Evolutionary conservation across 2,888 invertebrate species (phyloP), one percentile per base, ranked within the genome.

Genomic region (Drosophila meridiana): DNA sequence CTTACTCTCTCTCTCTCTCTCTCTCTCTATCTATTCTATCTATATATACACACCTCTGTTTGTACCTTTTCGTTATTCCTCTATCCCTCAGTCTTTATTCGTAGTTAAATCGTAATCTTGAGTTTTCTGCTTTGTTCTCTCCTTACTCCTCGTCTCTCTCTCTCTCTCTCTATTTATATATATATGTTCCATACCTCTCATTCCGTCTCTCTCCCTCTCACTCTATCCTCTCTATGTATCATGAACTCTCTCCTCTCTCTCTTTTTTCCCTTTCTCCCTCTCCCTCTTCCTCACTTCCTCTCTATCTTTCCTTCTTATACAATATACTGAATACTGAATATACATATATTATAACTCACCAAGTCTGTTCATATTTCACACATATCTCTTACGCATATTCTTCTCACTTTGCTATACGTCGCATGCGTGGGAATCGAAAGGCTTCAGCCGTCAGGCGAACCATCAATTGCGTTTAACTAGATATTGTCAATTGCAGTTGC

Each of bases 391-490:
- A 14, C 32, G 2, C 4, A 52, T 6, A 13, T 36, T 20, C 52
- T 36, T 36, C 20, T 36, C 34, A 52, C 52, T 34, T 34, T 52
- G 32, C 9, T 34, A 11, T 8, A n/a, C 4, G 20, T 34, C 20
- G 20, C 14, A 11, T 52, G 52, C 34, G 52, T 52, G 52, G 52
- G 52, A 55, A 55, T 55, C 26, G 34, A 7, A 8, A 38, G 9
- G 53, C 28, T 26, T 38, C 14, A 4, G 11, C n/a, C 13, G 32
- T 57, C 28, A 9, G 8, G 55, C 2, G 20, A 26, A 5, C 3
- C 56, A 20, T 32, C 13, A 32, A 9, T 14, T 9, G 13, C 32
- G 20, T 4, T 42, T 7, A 13, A 43, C 32, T 28, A 26, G 38
- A 48, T 48, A 20, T 38, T 38, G 59, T 57, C 9, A 38, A 36